These are phyloP conservation scores for Ctenoplectra terminalis DNA, from an alignment of 1,140 invertebrate species.

Conservation along the genomic window DNA sequence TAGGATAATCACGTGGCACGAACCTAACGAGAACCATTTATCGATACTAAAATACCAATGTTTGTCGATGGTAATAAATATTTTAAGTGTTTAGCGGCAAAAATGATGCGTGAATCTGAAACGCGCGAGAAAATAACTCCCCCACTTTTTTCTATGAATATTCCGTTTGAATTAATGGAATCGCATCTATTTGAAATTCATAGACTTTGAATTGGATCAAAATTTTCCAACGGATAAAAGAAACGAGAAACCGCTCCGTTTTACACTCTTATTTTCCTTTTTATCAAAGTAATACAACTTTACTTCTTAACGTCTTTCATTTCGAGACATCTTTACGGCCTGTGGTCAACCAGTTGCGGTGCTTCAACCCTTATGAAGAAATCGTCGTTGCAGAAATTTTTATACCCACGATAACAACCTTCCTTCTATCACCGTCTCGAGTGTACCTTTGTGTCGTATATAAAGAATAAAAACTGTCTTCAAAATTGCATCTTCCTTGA, in stretches of 20 bases:
- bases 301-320: not conserved
- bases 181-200: no score
- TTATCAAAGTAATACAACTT: not conserved
- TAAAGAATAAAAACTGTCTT: not conserved
- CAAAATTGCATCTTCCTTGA: no score
- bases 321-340: constrained; percentile 4
- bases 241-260: not conserved
- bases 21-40: not conserved
- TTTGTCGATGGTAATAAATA: not conserved
- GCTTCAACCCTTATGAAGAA: not conserved
- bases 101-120: not conserved
- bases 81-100: no score
- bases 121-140: not conserved
- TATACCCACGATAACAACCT: not conserved
- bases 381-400: constrained; percentile 19
- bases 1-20: not conserved
- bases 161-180: not conserved
- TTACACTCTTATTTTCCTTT: not conserved
- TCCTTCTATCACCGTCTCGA: constrained; percentile 2
- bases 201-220: no score
- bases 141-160: no score
- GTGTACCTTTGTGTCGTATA: not conserved
- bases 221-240: no score
- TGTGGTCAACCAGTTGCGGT: constrained; percentile 5
- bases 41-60: not conserved